Evolutionary conservation across 2,888 invertebrate genomes (phyloP).

Genomic region (Acutogordius australiensis): DNA sequence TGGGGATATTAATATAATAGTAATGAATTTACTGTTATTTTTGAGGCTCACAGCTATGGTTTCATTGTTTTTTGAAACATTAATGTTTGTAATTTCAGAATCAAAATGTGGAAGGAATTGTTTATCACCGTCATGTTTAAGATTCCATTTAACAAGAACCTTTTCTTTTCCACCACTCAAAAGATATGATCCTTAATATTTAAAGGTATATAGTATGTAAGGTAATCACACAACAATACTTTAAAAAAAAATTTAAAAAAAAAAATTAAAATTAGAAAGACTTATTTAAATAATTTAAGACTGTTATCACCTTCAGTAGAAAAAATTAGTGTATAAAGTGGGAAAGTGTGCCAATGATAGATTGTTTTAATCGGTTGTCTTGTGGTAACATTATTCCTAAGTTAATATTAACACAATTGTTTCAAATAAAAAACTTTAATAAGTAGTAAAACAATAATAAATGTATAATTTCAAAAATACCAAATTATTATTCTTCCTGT

Average conservation of each 20-base stretch:
- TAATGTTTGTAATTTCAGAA: not conserved
- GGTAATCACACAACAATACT: no score
- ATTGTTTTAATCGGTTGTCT: not conserved
- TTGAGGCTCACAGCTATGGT: not conserved
- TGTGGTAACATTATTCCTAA: not conserved
- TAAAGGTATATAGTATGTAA: no score
- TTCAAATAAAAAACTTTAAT: not conserved
- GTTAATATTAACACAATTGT: not conserved
- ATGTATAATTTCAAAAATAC: not conserved
- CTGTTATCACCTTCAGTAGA: not conserved
- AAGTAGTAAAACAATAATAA: not conserved
- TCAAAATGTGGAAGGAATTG: not conserved
- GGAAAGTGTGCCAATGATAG: constrained; percentile 7
- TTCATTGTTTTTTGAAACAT: not conserved
- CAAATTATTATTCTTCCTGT: not conserved
- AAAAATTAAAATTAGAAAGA: not conserved
- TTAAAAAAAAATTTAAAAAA: not conserved
- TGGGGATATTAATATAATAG: no score
- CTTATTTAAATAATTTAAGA: not conserved
- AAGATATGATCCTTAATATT: constrained; percentile 4
- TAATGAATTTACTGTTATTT: not conserved
- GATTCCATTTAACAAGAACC: not conserved
- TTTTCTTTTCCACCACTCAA: not conserved
- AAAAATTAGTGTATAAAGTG: not conserved
- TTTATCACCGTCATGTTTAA: not conserved